phyloP scores from a whole-genome alignment of 2,797 vertebrate genomes.

The Scarus forsteni region DNA sequence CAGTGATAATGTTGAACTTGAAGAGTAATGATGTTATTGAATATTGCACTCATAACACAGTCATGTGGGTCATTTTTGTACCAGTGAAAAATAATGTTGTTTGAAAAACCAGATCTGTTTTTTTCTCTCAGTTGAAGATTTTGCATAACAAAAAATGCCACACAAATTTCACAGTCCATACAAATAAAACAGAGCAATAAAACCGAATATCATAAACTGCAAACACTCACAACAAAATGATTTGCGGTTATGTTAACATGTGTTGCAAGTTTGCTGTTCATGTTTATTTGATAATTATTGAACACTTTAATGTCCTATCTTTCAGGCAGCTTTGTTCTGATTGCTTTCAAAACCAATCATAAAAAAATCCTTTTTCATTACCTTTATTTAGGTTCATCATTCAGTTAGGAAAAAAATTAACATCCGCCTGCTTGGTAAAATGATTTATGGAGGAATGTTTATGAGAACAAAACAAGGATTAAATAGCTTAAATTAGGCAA shows the following conservation, averaged over 20 bases:
- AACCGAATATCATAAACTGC: not conserved
- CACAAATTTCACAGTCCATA: constrained; percentile 2
- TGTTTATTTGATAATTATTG: not conserved
- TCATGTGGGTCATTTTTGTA: not conserved
- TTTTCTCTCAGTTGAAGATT: not conserved
- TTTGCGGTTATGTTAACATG: not conserved
- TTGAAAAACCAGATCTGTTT: not conserved
- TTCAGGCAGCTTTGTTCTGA: not conserved
- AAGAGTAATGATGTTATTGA: too few species aligned
- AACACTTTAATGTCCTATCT: not conserved
- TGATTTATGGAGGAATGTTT: constrained; percentile 35
- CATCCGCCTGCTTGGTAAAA: not conserved
- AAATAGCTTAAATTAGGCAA: constrained; percentile 39
- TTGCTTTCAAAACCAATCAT: not conserved
- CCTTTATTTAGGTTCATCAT: not conserved
- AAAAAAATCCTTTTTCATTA: not conserved
- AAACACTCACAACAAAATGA: not conserved
- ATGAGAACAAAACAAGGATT: constrained; percentile 16
- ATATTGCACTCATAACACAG: not conserved
- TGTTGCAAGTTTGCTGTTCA: not conserved
- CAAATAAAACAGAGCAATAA: not conserved
- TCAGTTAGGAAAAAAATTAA: not conserved
- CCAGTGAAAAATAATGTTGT: not conserved
- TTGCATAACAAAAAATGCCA: not conserved
- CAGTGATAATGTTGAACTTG: too few species aligned